phyloP scores from a whole-genome alignment of 2,888 invertebrate species.

The Reticulitermes lucifugus region DNA sequence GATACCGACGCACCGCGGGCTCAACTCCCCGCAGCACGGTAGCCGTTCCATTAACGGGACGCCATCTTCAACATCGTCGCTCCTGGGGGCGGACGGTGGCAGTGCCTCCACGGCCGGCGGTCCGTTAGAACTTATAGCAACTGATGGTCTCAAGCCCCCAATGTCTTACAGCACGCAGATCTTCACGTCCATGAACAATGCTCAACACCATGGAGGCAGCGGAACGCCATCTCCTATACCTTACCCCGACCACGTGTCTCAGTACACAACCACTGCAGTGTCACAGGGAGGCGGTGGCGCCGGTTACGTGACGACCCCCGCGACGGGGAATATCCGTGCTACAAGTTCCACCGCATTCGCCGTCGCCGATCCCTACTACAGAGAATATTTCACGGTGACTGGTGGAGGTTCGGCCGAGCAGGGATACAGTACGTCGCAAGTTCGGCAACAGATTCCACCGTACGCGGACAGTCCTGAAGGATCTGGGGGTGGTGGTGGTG shows the following conservation, averaged over 20 bases:
- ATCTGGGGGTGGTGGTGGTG: constrained; percentile 64
- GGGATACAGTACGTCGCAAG: constrained; percentile 58
- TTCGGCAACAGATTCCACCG: constrained; percentile 55
- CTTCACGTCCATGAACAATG: constrained; percentile 64
- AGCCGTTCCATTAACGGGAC: constrained; percentile 76
- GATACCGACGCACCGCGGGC: constrained; percentile 67
- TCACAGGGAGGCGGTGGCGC: constrained; percentile 56
- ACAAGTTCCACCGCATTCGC: constrained; percentile 68
- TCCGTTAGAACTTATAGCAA: constrained; percentile 65
- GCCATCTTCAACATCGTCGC: constrained; percentile 74
- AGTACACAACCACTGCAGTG: constrained; percentile 59
- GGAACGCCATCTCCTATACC: constrained; percentile 77
- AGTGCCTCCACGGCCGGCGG: constrained; percentile 64
- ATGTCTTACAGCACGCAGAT: constrained; percentile 76
- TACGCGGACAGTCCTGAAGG: constrained; percentile 60
- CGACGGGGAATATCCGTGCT: constrained; percentile 62
- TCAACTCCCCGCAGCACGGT: constrained; percentile 74
- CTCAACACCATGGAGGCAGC: constrained; percentile 57
- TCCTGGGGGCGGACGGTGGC: constrained; percentile 70
- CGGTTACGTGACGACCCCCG: constrained; percentile 62
- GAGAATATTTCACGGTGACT: constrained; percentile 74
- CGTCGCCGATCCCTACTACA: constrained; percentile 76
- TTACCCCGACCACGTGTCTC: constrained; percentile 61
- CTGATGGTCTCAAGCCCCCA: constrained; percentile 67
- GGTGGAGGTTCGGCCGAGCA: constrained; percentile 68